These are phyloP conservation scores for Deladenus siricidicola DNA, from an alignment of 2,888 invertebrate genomes.

Conservation along the genomic window DNA sequence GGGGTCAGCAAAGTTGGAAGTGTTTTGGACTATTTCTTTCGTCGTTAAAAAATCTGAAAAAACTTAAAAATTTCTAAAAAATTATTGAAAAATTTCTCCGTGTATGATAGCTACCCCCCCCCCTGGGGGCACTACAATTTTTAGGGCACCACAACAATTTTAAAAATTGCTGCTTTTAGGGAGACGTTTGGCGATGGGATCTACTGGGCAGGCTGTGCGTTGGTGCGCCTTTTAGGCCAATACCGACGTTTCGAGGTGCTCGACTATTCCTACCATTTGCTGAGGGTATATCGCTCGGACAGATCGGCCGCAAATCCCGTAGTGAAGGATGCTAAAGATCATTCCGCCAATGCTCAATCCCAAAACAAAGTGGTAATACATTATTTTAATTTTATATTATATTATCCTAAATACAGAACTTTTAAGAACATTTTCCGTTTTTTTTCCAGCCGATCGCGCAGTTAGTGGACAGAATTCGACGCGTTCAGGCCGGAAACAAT, in stretches of 20 bases:
- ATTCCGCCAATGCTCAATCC: background rate
- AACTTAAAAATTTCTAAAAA: background rate
- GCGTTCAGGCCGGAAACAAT: conserved; percentile 94
- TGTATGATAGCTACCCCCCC: background rate
- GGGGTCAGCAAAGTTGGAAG: too few relatives aligned
- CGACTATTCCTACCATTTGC: conserved; percentile 95
- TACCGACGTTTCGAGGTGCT: conserved; percentile 90
- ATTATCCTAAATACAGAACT: conserved; percentile 1
- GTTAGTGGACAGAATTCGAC: conserved; percentile 79
- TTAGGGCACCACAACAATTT: background rate
- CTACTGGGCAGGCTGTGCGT: conserved; percentile 95
- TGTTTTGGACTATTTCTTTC: too few relatives aligned
- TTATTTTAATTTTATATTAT: background rate
- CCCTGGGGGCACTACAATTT: conserved; percentile 2
- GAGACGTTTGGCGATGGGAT: conserved; percentile 95
- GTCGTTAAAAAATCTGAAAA: background rate
- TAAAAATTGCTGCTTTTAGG: too few relatives aligned
- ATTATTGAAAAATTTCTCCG: background rate
- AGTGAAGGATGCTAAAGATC: too few relatives aligned
- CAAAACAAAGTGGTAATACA: background rate
- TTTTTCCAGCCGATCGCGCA: conserved; percentile 56
- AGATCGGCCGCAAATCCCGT: conserved; percentile 1
- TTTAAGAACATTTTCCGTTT: conserved; percentile 7
- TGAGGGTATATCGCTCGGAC: conserved; percentile 89
- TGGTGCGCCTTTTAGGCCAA: conserved; percentile 86